These are phyloP conservation scores for Thamnaconus septentrionalis DNA, from an alignment of 2,113 vertebrate species.

Conservation along the genomic window DNA sequence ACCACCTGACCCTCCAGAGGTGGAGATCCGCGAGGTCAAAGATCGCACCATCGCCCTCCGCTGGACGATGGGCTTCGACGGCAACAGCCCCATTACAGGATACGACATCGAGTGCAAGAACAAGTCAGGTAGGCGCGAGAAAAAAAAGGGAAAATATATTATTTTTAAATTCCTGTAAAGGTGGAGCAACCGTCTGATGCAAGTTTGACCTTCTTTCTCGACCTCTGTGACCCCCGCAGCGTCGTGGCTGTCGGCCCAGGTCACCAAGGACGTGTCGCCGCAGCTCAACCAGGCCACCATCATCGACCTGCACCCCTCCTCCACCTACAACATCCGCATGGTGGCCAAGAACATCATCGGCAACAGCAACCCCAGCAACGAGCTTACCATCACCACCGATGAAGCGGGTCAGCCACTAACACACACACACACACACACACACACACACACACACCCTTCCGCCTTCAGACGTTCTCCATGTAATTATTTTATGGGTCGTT, in stretches of 20 bases:
- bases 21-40: constrained; percentile 95
- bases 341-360: constrained; percentile 98
- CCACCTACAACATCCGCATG: constrained; percentile 99
- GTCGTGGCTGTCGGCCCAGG: constrained; percentile 96
- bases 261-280: constrained; percentile 98
- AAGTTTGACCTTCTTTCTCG: background rate
- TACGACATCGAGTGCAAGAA: constrained; percentile 99
- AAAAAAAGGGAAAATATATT: background rate
- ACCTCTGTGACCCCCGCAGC: constrained; percentile 73
- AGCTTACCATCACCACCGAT: constrained; percentile 97
- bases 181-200: background rate
- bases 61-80: constrained; percentile 99
- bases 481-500: constrained; percentile 33
- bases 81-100: constrained; percentile 97
- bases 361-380: constrained; percentile 97
- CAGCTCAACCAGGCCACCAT: constrained; percentile 99
- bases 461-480: constrained; percentile 13
- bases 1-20: constrained; percentile 93
- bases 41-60: constrained; percentile 94
- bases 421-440: background rate
- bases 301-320: constrained; percentile 98
- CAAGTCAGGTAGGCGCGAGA: constrained; percentile 84
- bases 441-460: background rate
- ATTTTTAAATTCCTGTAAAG: background rate
- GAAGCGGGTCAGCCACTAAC: constrained; percentile 86